Conservation (phyloP, 2,113 vertebrate species). For the Uropsilus gracilis region DNA sequence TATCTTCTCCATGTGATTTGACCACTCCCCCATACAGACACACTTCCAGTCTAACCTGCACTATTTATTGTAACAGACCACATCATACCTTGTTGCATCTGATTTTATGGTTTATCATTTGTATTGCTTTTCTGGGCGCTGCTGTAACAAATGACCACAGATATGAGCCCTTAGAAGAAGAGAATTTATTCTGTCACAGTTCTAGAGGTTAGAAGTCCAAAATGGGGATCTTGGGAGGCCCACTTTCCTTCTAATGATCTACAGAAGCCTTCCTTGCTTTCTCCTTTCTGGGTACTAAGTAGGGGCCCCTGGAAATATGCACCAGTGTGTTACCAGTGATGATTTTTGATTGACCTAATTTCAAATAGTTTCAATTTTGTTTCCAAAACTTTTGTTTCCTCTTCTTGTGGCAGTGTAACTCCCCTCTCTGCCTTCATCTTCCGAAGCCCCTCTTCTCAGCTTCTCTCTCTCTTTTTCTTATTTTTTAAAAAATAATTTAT, state of each 20-base stretch:
- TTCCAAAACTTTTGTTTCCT: not conserved
- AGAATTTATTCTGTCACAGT: not conserved
- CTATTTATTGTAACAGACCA: not conserved
- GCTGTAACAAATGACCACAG: not conserved
- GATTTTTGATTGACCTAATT: not conserved
- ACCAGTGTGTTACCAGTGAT: not conserved
- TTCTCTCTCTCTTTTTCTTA: not conserved
- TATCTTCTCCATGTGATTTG: not conserved
- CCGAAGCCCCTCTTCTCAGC: not conserved
- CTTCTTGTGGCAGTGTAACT: not conserved
- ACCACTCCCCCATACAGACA: not conserved
- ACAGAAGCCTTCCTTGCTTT: not conserved
- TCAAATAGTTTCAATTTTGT: not conserved
- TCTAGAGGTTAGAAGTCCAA: not conserved
- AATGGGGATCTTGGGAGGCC: not conserved
- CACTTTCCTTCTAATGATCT: not conserved
- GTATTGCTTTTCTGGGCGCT: not conserved
- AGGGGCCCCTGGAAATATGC: not conserved
- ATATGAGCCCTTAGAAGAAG: not conserved
- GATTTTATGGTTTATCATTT: conserved; percentile 1
- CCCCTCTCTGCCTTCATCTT: not conserved
- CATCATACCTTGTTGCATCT: not conserved
- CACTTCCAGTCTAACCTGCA: too few relatives aligned
- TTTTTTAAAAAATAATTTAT: too few relatives aligned
- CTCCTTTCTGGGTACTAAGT: not conserved